phyloP scores from a whole-genome alignment of 2,113 vertebrate species.

The Callopanchax toddi region DNA sequence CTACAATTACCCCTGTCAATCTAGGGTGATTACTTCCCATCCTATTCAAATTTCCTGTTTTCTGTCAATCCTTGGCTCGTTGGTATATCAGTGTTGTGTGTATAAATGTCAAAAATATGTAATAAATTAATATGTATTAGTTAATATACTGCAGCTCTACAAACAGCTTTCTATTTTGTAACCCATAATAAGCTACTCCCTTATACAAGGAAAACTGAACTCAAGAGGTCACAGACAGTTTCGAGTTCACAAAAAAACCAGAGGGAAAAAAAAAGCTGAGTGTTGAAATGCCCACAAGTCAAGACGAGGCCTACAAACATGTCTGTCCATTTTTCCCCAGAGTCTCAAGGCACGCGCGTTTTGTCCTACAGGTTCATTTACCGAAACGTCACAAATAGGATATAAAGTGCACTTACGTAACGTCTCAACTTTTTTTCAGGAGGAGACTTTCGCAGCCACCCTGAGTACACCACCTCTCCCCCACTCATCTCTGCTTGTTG shows the following conservation, averaged over 20 bases:
- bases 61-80: no score
- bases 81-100: no score
- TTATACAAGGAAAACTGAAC: background rate
- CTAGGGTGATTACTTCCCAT: no score
- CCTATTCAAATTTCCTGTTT: no score
- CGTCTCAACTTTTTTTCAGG: constrained; percentile 99
- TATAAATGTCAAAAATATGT: no score
- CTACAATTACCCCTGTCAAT: no score
- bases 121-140: no score
- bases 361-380: constrained; percentile 30
- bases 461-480: constrained; percentile 92
- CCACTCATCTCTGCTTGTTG: constrained; percentile 85
- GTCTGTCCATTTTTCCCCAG: constrained; percentile 17
- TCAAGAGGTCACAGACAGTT: background rate
- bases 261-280: background rate
- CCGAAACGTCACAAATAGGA: constrained; percentile 46
- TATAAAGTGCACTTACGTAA: constrained; percentile 90
- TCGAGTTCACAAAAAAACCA: background rate
- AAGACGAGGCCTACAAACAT: constrained; percentile 42
- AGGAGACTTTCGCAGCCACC: constrained; percentile 97
- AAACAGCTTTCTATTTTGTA: no score
- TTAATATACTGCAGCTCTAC: no score
- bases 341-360: constrained; percentile 8
- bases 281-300: constrained; percentile 18
- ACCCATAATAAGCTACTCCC: background rate